phyloP scores from a whole-genome alignment of 2,113 vertebrate species.

The Prionailurus viverrinus region DNA sequence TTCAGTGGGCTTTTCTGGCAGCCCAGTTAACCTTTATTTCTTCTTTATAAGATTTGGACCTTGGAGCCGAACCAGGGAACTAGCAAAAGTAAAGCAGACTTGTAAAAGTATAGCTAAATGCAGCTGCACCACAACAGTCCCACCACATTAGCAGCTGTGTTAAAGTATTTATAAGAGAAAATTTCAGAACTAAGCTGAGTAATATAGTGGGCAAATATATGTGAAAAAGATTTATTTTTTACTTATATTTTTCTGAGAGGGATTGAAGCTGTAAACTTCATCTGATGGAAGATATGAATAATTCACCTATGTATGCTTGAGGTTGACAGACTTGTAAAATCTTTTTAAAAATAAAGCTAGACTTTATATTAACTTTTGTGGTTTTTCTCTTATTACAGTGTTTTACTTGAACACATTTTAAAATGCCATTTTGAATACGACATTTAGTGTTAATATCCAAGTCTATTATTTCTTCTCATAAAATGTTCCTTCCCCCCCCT shows the following conservation, averaged over 20 bases:
- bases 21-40: slow-evolving; percentile 81
- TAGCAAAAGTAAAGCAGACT: slow-evolving; percentile 63
- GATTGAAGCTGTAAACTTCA: slow-evolving; percentile 84
- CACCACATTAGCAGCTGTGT: slow-evolving; percentile 66
- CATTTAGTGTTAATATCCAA: slow-evolving; percentile 87
- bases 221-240: slow-evolving; percentile 79
- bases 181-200: slow-evolving; percentile 70
- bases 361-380: slow-evolving; percentile 87
- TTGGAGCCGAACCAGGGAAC: not conserved
- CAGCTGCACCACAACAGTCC: slow-evolving; percentile 52
- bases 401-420: slow-evolving; percentile 88
- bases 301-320: slow-evolving; percentile 84
- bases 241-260: slow-evolving; percentile 84
- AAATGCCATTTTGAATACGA: slow-evolving; percentile 89
- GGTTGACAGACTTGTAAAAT: slow-evolving; percentile 87
- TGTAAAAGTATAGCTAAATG: slow-evolving; percentile 78
- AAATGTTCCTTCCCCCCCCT: slow-evolving; percentile 73
- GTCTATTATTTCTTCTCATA: slow-evolving; percentile 86
- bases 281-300: slow-evolving; percentile 88
- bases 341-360: slow-evolving; percentile 88
- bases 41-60: slow-evolving; percentile 55
- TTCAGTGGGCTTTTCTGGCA: slow-evolving; percentile 97
- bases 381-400: slow-evolving; percentile 87
- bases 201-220: slow-evolving; percentile 77
- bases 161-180: slow-evolving; percentile 60